Percentiles rank a stretch among this genome's conserved stretches.
These are phyloP conservation scores for Avahi laniger DNA, from an alignment of 2,797 vertebrate genomes.

Conservation along the genomic window DNA sequence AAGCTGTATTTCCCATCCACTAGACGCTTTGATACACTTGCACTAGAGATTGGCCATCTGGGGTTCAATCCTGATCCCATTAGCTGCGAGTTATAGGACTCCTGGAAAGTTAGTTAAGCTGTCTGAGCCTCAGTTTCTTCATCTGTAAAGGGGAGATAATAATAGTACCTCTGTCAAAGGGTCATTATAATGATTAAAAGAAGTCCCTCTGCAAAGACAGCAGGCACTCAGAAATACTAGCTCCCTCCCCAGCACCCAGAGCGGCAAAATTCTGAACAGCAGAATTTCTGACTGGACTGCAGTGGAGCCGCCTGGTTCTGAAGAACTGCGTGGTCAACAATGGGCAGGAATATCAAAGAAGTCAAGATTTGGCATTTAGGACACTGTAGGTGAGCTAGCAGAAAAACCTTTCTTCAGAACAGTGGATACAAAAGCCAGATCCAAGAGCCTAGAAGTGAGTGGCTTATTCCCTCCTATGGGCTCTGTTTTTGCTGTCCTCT, in stretches of 20 bases:
- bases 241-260: not conserved
- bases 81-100: not conserved
- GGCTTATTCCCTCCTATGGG: not conserved
- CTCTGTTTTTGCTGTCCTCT: not conserved
- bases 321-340: accelerated
- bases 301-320: not conserved
- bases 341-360: not conserved
- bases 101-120: not conserved
- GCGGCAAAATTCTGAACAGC: not conserved
- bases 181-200: not conserved
- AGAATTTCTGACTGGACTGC: not conserved
- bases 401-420: not conserved
- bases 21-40: not conserved
- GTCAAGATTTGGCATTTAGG: not conserved
- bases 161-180: not conserved
- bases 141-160: not conserved
- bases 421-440: not conserved
- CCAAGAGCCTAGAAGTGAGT: not conserved
- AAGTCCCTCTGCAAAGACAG: not conserved
- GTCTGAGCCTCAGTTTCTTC: not conserved
- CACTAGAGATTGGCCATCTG: not conserved
- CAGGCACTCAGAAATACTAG: not conserved
- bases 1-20: not conserved
- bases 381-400: not conserved
- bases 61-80: not conserved